phyloP scores from a whole-genome alignment of 2,888 invertebrate species.

The Morinoia aosen region DNA sequence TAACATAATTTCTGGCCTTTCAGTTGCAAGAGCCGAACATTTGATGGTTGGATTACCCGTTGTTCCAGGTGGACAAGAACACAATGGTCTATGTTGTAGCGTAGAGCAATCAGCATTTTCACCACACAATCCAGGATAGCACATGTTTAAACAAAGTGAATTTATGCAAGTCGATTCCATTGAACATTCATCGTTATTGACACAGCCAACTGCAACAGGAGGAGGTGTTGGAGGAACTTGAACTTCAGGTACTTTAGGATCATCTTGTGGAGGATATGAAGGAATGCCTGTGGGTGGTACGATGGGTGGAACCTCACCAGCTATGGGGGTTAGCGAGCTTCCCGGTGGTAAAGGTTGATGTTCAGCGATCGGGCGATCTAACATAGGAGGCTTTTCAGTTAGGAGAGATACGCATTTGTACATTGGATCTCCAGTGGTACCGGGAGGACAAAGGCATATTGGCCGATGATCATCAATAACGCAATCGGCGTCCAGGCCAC shows the following conservation, averaged over 20 bases:
- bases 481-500: conserved; percentile 85
- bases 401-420: conserved; percentile 56
- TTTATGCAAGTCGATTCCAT: conserved; percentile 66
- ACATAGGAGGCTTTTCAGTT: conserved; percentile 54
- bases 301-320: conserved; percentile 39
- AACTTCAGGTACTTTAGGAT: conserved; percentile 58
- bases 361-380: conserved; percentile 60
- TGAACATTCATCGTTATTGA: conserved; percentile 69
- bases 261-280: conserved; percentile 58
- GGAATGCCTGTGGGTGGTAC: conserved; percentile 54
- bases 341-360: not conserved
- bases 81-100: conserved; percentile 81
- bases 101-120: conserved; percentile 82
- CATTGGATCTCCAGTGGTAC: conserved; percentile 85
- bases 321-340: conserved; percentile 50
- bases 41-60: conserved; percentile 72
- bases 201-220: conserved; percentile 68
- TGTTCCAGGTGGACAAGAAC: conserved; percentile 76
- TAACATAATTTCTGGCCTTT: conserved; percentile 85
- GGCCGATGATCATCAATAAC: conserved; percentile 79
- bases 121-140: conserved; percentile 74
- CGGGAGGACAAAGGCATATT: conserved; percentile 80
- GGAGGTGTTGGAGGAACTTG: conserved; percentile 54
- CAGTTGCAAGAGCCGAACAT: conserved; percentile 76
- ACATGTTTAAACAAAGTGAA: conserved; percentile 57